Conservation (phyloP, 1,140 invertebrate species). For the Apis mellifera region Amel_HAv3.1 CM009931.2:16944501-16945000, state of each 20-base stretch:
- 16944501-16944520: too few relatives aligned
- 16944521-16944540: too few relatives aligned
- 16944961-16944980: background rate
- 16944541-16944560: too few relatives aligned
- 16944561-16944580: too few relatives aligned
- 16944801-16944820: constrained; percentile 1
- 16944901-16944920: constrained; percentile 20
- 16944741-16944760: background rate
- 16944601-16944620: background rate
- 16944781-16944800: background rate
- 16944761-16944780: constrained; percentile 31
- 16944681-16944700: constrained; percentile 12
- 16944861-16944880: background rate
- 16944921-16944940: background rate
- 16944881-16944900: constrained; percentile 10
- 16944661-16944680: background rate
- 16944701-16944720: constrained; percentile 17
- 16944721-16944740: background rate
- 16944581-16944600: constrained; percentile 28
- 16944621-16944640: constrained; percentile 13
- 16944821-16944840: background rate
- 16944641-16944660: background rate
- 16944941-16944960: constrained; percentile 12
- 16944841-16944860: too few relatives aligned
- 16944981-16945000: constrained; percentile 10